These are phyloP conservation scores for Lasius platythorax DNA, from an alignment of 2,888 invertebrate species.

Conservation along the genomic window DNA sequence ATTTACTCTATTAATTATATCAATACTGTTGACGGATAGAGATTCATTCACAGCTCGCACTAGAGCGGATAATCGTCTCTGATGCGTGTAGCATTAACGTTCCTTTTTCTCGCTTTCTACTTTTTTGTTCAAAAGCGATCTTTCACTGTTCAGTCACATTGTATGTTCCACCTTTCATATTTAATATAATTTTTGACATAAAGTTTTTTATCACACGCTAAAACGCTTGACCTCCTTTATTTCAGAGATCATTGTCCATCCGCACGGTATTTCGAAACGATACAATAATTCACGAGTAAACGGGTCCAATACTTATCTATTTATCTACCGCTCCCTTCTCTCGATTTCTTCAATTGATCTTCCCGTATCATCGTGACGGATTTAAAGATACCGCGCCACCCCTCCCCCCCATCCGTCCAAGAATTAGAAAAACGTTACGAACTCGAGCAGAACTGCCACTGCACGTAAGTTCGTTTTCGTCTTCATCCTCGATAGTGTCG, in stretches of 20 bases:
- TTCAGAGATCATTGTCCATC: constrained; percentile 53
- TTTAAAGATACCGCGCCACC: constrained; percentile 59
- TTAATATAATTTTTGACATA: constrained; percentile 67
- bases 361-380: constrained; percentile 26
- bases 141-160: constrained; percentile 59
- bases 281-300: constrained; percentile 47
- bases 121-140: constrained; percentile 56
- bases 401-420: constrained; percentile 63
- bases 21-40: constrained; percentile 86
- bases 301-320: constrained; percentile 35
- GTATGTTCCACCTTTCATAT: constrained; percentile 34
- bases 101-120: constrained; percentile 62
- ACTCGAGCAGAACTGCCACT: constrained; percentile 56
- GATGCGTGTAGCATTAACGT: constrained; percentile 79
- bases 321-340: neutral
- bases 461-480: constrained; percentile 13
- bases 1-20: constrained; percentile 86
- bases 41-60: constrained; percentile 85
- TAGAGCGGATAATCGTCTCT: constrained; percentile 83
- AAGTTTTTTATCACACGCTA: constrained; percentile 73
- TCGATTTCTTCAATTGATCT: constrained; percentile 27
- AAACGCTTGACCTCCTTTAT: constrained; percentile 51
- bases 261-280: constrained; percentile 61
- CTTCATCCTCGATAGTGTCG: constrained; percentile 58
- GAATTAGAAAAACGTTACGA: constrained; percentile 38